Percentiles rank a stretch among this genome's conserved stretches.
Evolutionary conservation across 2,113 vertebrate genomes (phyloP).

Genomic region (Siniperca knerii): DNA sequence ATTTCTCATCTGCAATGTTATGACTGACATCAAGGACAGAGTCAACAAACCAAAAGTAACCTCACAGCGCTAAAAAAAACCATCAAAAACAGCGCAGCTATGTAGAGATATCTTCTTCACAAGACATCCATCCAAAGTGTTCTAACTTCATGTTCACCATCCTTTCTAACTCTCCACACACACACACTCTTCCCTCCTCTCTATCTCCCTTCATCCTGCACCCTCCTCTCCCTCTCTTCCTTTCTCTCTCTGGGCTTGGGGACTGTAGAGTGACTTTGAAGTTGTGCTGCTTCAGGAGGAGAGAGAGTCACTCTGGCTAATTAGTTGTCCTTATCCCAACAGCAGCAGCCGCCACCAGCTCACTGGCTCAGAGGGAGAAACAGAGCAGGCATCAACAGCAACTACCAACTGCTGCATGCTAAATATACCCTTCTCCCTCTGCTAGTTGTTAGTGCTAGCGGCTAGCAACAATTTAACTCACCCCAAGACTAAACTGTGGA

Average conservation of each 20-base stretch:
- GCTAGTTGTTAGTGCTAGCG: conserved; percentile 46
- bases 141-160: conserved; percentile 55
- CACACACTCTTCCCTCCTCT: conserved; percentile 6
- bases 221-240: conserved; percentile 45
- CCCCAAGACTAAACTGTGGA: conserved; percentile 49
- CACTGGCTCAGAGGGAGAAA: conserved; percentile 74
- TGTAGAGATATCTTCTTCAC: conserved; percentile 36
- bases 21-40: conserved; percentile 50
- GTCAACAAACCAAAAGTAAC: conserved; percentile 47
- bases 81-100: not conserved
- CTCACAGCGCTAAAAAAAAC: conserved; percentile 1
- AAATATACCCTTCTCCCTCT: conserved; percentile 62
- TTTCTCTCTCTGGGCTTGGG: conserved; percentile 62
- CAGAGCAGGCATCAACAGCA: conserved; percentile 69
- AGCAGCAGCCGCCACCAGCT: conserved; percentile 78
- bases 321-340: conserved; percentile 84
- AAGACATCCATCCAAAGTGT: conserved; percentile 41
- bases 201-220: conserved; percentile 52
- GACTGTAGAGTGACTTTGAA: conserved; percentile 79
- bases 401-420: conserved; percentile 66
- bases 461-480: conserved; percentile 57
- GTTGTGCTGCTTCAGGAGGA: conserved; percentile 72
- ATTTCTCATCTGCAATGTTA: conserved; percentile 38
- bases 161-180: conserved; percentile 16
- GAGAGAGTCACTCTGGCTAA: conserved; percentile 76